phyloP scores from a whole-genome alignment of 2,888 invertebrate genomes.

The Ischnus inquisitorius region DNA sequence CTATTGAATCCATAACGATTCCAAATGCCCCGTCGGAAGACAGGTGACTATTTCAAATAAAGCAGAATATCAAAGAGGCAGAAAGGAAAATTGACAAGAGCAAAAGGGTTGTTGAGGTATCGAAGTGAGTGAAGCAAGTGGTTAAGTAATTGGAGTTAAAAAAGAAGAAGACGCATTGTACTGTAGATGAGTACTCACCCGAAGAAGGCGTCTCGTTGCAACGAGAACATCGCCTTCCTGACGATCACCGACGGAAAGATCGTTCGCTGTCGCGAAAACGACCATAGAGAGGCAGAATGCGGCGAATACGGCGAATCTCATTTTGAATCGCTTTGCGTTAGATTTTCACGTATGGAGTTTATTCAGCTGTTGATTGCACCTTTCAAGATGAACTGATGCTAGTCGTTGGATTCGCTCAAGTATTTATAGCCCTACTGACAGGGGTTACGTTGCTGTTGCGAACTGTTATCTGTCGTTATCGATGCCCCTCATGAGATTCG shows the following conservation, averaged over 20 bases:
- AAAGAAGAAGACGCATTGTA: too few species aligned
- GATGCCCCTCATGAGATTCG: slow-evolving; percentile 21
- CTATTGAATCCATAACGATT: neutral
- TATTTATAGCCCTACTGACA: slow-evolving; percentile 66
- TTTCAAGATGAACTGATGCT: slow-evolving; percentile 61
- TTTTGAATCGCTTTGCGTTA: slow-evolving; percentile 58
- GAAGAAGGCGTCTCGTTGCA: slow-evolving; percentile 63
- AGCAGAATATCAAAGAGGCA: neutral
- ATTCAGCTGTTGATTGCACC: neutral
- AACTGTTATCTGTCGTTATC: slow-evolving; percentile 37
- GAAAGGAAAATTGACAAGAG: too few species aligned
- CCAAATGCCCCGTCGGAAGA: neutral
- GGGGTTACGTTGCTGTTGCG: neutral
- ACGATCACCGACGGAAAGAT: slow-evolving; percentile 72
- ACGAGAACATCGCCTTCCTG: slow-evolving; percentile 69
- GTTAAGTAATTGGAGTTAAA: neutral
- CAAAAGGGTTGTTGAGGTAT: too few species aligned
- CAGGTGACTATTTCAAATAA: neutral
- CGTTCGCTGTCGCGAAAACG: slow-evolving; percentile 64
- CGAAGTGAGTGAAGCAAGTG: neutral
- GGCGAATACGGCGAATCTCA: slow-evolving; percentile 66
- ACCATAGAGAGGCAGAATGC: slow-evolving; percentile 72
- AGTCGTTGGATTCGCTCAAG: slow-evolving; percentile 30
- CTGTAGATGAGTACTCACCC: too few species aligned
- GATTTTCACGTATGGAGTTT: slow-evolving; percentile 14